phyloP scores from a whole-genome alignment of 2,888 invertebrate genomes.

The Lamellibrachia columna region DNA sequence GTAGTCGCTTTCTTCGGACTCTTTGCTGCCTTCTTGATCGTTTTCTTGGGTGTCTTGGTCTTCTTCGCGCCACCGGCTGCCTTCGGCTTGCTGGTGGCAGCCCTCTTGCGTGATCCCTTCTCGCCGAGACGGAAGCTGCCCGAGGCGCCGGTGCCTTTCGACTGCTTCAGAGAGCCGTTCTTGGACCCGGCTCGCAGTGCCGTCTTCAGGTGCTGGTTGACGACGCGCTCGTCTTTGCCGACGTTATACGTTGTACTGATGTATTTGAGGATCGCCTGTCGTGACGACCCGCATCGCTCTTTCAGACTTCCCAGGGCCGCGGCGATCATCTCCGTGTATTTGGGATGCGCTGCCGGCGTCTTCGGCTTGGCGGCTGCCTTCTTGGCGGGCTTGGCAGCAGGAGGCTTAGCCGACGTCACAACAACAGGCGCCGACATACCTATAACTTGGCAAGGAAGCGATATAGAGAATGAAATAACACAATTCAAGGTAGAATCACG shows the following conservation, averaged over 20 bases:
- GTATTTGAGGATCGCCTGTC: conserved; percentile 67
- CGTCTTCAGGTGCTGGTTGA: conserved; percentile 64
- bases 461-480: not conserved
- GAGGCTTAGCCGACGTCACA: conserved; percentile 3
- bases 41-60: conserved; percentile 29
- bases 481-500: not conserved
- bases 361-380: conserved; percentile 50
- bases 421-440: not conserved
- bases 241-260: conserved; percentile 66
- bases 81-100: conserved; percentile 31
- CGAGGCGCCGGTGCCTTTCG: conserved; percentile 46
- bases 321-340: conserved; percentile 66
- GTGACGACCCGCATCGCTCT: conserved; percentile 67
- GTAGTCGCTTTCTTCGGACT: not conserved
- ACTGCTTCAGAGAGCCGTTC: conserved; percentile 62
- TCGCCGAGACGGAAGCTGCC: conserved; percentile 43
- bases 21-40: conserved; percentile 34
- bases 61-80: conserved; percentile 33
- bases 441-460: not conserved
- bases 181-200: conserved; percentile 64
- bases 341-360: conserved; percentile 58
- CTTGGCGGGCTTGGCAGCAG: conserved; percentile 39
- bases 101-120: conserved; percentile 48
- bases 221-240: conserved; percentile 54
- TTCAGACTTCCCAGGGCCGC: conserved; percentile 64